Percentiles rank a stretch among this genome's conserved stretches.
phyloP scores from a whole-genome alignment of 1,140 invertebrate genomes.

The Neelides sp. region DNA sequence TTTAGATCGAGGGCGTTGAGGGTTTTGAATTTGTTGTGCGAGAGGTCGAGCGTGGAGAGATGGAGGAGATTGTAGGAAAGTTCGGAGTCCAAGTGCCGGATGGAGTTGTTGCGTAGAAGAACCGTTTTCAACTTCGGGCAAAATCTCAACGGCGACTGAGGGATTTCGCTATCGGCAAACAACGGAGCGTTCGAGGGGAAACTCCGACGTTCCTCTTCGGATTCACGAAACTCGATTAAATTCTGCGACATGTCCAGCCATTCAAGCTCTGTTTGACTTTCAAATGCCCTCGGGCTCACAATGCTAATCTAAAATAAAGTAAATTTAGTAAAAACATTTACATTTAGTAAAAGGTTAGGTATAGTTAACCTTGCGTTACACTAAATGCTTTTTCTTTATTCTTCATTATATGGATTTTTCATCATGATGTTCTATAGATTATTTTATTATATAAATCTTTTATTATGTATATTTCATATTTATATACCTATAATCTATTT shows the following conservation, averaged over 20 bases:
- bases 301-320: too few species aligned
- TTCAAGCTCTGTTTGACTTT: slow-evolving; percentile 7
- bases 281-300: slow-evolving; percentile 20
- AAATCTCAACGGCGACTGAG: slow-evolving; percentile 15
- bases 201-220: not conserved
- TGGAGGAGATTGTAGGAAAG: slow-evolving; percentile 8
- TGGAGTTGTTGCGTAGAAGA: slow-evolving; percentile 19
- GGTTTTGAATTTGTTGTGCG: slow-evolving; percentile 18
- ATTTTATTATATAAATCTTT: too few species aligned
- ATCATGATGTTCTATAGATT: too few species aligned
- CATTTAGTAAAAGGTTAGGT: too few species aligned
- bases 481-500: too few species aligned
- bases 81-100: slow-evolving; percentile 19
- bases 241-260: slow-evolving; percentile 16
- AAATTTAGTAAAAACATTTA: too few species aligned
- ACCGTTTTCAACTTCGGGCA: slow-evolving; percentile 15
- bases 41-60: slow-evolving; percentile 17
- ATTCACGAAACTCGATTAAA: not conserved
- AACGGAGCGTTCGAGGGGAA: not conserved
- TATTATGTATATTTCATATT: too few species aligned
- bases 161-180: not conserved
- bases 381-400: too few species aligned
- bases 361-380: too few species aligned
- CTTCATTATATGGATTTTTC: too few species aligned
- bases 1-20: slow-evolving; percentile 15